Percentiles rank a stretch among this genome's conserved stretches.
These are phyloP conservation scores for Whitmania pigra DNA, from an alignment of 1,140 invertebrate genomes.

Conservation along the genomic window DNA sequence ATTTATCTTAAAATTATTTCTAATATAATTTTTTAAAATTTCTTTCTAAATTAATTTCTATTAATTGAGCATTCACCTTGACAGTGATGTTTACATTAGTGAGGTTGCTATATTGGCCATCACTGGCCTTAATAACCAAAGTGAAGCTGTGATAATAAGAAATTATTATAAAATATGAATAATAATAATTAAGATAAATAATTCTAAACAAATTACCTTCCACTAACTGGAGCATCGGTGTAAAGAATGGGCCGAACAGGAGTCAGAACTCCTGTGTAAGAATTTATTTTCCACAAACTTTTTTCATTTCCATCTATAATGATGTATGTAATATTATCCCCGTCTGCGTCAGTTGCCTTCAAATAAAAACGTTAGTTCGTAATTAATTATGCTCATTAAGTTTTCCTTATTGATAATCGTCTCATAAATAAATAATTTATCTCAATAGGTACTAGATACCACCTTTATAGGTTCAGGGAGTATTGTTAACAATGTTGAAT, in stretches of 20 bases:
- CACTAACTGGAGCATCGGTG: not conserved
- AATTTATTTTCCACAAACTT: not conserved
- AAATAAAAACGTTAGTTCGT: not conserved
- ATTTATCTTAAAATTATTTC: not conserved
- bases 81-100: not conserved
- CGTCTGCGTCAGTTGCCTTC: conserved; percentile 6
- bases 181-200: not conserved
- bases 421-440: not conserved
- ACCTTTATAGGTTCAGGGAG: not conserved
- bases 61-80: not conserved
- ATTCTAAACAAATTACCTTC: not conserved
- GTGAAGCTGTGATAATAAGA: not conserved
- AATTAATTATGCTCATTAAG: too few species aligned
- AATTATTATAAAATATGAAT: too few species aligned
- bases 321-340: conserved; percentile 1
- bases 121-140: not conserved
- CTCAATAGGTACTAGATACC: too few species aligned
- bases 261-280: not conserved
- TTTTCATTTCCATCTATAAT: not conserved
- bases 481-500: not conserved
- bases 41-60: not conserved
- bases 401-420: not conserved
- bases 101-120: not conserved
- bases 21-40: too few species aligned
- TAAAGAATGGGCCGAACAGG: not conserved